phyloP scores from a whole-genome alignment of 2,113 vertebrate species.

The Meriones unguiculatus region DNA sequence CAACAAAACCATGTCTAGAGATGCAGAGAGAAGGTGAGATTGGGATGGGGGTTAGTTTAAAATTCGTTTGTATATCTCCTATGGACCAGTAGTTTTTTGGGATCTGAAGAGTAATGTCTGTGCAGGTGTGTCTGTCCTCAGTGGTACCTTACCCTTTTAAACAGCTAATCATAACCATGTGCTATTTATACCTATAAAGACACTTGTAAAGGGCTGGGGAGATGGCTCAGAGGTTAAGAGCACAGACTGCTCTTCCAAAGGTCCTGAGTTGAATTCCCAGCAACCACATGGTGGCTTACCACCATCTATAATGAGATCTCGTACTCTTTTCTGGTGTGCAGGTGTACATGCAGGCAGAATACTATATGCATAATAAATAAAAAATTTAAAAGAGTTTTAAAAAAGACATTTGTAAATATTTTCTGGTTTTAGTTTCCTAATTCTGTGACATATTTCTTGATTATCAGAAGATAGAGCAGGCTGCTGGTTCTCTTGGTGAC shows the following conservation, averaged over 20 bases:
- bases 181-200: constrained; percentile 38
- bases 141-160: neutral
- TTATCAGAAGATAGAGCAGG: neutral
- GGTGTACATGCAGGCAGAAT: too few relatives aligned
- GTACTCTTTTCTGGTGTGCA: too few relatives aligned
- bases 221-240: too few relatives aligned
- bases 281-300: too few relatives aligned
- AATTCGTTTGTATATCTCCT: neutral
- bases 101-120: neutral
- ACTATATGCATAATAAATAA: too few relatives aligned
- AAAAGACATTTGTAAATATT: neutral
- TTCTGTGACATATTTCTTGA: constrained; percentile 22
- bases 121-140: neutral
- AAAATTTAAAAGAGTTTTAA: too few relatives aligned
- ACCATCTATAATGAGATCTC: too few relatives aligned
- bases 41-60: neutral
- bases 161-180: neutral
- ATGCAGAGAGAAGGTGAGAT: neutral
- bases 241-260: too few relatives aligned
- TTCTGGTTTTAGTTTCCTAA: constrained; percentile 25
- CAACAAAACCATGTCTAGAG: neutral
- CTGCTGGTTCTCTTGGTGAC: neutral
- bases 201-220: too few relatives aligned
- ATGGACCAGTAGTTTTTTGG: neutral
- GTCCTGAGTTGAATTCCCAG: too few relatives aligned